Base-by-base conservation (phyloP, 2,888 invertebrate genomes). In the Iphiclides podalirius region DNA sequence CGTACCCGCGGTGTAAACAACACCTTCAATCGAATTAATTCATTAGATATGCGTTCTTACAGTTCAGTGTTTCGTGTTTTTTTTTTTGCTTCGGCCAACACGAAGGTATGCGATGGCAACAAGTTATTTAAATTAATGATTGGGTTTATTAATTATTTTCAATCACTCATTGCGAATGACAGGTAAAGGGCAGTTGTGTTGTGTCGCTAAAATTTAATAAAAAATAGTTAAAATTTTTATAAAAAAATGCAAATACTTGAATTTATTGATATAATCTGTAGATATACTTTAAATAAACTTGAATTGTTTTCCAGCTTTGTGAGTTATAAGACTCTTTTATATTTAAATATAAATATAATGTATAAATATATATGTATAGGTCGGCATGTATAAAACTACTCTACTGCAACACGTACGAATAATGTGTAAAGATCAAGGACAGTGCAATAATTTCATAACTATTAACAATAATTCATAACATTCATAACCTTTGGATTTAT, bases 11-110 rank as follows among this genome's bases (percentile, higher is more conserved):
- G 11, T 13, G 34, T 50, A 40, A 39, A 39, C 16, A 35, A 26
- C 16, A 34, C 26, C 31, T 35, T 44, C 45, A 40, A 50, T 45
- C 40, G 40, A 45, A 45, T 50, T 40, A 45, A 50, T 20, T 45
- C 40, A 34, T 40, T 44, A 14, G 45, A 35, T 36, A 35, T 26
- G 34, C 38, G 6, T 28, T 34, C 35, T 17, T 31, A 14, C 34
- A 11, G n/a, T 14, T 8, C 14, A 43, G 20, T 31, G 31, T 37
- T 16, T 1, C n/a, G 34, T 20, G 4, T 33, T 31, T 38, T 17
- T 37, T 17, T 20, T 26, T 26, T 26, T 1, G 26, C 26, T 8
- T 26, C n/a, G 26, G 9, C 26, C 2, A 26, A 26, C 8, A 6
- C 26, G 1, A 9, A 26, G 26, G 9, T 26, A 26, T 26, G 26